phyloP scores from a whole-genome alignment of 2,888 invertebrate species.

The Meliscaeva auricollis region DNA sequence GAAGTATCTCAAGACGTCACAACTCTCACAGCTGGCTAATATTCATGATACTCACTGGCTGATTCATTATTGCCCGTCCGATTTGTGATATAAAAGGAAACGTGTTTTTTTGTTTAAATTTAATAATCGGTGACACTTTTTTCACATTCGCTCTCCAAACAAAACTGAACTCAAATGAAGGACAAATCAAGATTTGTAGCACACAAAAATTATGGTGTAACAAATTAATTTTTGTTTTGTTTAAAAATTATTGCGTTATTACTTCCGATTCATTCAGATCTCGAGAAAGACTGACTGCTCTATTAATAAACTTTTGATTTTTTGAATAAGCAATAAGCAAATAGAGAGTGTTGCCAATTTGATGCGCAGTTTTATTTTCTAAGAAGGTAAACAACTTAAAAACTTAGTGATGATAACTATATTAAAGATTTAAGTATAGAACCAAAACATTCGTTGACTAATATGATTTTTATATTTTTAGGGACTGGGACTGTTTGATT shows the following conservation, averaged over 20 bases:
- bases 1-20: conserved; percentile 11
- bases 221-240: not conserved
- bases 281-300: conserved; percentile 18
- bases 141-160: not conserved
- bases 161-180: not conserved
- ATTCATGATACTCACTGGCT: conserved; percentile 7
- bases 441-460: not conserved
- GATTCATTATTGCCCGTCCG: conserved; percentile 4
- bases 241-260: conserved; percentile 7
- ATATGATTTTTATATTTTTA: too few species aligned
- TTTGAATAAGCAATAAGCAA: conserved; percentile 9
- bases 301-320: conserved; percentile 17
- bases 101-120: not conserved
- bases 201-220: not conserved
- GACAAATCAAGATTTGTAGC: not conserved
- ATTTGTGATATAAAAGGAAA: not conserved
- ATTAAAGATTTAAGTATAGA: not conserved
- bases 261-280: conserved; percentile 20
- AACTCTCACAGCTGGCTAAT: not conserved
- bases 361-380: conserved; percentile 6
- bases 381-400: not conserved
- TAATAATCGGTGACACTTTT: not conserved
- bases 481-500: too few species aligned
- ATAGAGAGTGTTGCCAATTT: conserved; percentile 33
- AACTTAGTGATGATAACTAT: not conserved